These are phyloP conservation scores for Cynopterus sphinx DNA, from an alignment of 2,797 vertebrate species.

Conservation along the genomic window DNA sequence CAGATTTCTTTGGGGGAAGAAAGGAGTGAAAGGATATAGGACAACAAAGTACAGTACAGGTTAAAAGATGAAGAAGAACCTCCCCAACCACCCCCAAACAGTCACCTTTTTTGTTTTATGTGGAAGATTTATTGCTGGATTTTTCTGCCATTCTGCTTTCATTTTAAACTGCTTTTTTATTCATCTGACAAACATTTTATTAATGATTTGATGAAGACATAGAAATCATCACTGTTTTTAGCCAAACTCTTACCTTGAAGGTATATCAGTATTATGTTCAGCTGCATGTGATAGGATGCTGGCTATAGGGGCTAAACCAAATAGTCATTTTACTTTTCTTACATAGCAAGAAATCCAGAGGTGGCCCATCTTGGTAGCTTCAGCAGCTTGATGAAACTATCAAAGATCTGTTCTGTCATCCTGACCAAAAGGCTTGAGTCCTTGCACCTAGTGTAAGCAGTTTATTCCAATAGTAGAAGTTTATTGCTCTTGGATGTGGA, in stretches of 20 bases:
- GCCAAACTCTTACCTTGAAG: neutral
- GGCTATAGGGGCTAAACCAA: neutral
- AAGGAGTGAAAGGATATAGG: neutral
- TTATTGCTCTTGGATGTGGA: neutral
- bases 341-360: neutral
- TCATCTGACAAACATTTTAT: neutral
- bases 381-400: neutral
- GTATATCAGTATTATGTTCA: neutral
- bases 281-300: neutral
- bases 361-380: neutral
- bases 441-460: neutral
- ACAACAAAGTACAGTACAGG: neutral
- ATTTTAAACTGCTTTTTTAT: neutral
- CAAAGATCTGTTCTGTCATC: neutral
- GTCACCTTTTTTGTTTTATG: neutral
- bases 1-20: neutral
- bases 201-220: neutral
- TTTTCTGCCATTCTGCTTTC: constrained; percentile 9
- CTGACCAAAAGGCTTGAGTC: neutral
- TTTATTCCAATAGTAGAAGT: neutral
- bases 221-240: neutral
- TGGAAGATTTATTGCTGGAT: neutral
- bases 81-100: neutral
- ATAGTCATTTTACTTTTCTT: neutral
- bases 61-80: neutral